A percentile compares a stretch with the other conserved stretches of the same genome.
These are phyloP conservation scores for Macrotus californicus DNA, from an alignment of 2,113 vertebrate genomes.

Conservation along the genomic window DNA sequence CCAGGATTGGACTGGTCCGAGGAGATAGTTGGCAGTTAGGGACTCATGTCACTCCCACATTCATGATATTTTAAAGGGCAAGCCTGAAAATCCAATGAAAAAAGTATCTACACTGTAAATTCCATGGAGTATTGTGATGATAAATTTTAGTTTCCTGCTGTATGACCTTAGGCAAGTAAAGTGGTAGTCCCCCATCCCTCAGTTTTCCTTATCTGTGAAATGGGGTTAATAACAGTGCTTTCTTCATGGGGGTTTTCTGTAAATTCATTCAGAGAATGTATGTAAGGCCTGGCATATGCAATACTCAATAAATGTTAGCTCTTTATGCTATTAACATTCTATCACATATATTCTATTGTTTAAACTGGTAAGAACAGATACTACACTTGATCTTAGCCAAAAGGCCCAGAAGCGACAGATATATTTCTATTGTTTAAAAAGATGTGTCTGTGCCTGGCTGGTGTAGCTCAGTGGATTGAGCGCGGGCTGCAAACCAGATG, in stretches of 20 bases:
- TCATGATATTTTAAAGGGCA: not conserved
- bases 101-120: not conserved
- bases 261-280: not conserved
- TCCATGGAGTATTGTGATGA: not conserved
- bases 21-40: not conserved
- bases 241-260: not conserved
- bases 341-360: not conserved
- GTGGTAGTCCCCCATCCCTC: not conserved
- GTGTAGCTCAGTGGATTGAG: no score
- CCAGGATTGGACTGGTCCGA: not conserved
- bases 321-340: not conserved
- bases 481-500: no score
- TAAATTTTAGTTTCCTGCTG: not conserved
- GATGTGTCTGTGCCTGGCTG: not conserved
- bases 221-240: not conserved
- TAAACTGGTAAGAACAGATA: no score
- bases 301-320: not conserved
- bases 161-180: not conserved
- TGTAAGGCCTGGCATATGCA: not conserved
- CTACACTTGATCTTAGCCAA: no score
- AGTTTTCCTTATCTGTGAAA: constrained; percentile 5
- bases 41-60: not conserved
- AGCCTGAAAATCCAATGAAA: not conserved
- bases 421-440: not conserved
- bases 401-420: no score